These are phyloP conservation scores for Caprella mutica DNA, from an alignment of 2,888 invertebrate genomes.

Conservation along the genomic window DNA sequence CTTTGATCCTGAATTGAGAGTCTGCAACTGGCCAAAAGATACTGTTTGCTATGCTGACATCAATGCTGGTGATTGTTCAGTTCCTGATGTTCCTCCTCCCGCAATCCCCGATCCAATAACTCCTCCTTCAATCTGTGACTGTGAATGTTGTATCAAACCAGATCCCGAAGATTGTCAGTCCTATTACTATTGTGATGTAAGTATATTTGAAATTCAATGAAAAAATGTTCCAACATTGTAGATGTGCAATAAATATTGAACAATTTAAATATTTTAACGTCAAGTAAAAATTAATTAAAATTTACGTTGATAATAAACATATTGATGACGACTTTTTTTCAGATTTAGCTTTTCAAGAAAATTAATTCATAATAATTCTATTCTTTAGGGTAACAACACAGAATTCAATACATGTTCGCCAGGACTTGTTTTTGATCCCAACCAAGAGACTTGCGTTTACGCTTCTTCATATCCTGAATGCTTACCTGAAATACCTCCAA, in stretches of 20 bases:
- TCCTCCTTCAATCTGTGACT: conserved; percentile 28
- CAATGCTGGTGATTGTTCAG: conserved; percentile 6
- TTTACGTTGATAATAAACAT: not conserved
- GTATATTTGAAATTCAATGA: not conserved
- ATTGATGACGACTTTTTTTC: not conserved
- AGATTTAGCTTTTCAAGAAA: not conserved
- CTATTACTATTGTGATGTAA: conserved; percentile 26
- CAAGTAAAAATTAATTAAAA: not conserved
- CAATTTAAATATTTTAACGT: no score
- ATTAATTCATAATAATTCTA: not conserved
- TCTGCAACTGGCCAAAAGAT: conserved; percentile 33
- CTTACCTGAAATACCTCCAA: conserved; percentile 15
- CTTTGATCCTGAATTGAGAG: conserved; percentile 24
- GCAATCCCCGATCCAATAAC: conserved; percentile 3
- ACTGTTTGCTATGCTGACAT: conserved; percentile 20
- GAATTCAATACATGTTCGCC: conserved; percentile 28
- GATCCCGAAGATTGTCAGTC: conserved; percentile 29
- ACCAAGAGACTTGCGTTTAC: conserved; percentile 22
- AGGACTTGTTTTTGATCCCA: conserved; percentile 29
- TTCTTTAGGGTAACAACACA: conserved; percentile 18
- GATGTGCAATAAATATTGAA: no score
- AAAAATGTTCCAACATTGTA: no score
- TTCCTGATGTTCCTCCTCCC: conserved; percentile 14
- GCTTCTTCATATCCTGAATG: conserved; percentile 21
- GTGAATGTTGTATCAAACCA: conserved; percentile 24